A percentile compares a stretch with the other conserved stretches of the same genome.
phyloP scores from a whole-genome alignment of 92 coral and sea anemone genomes.

The Micromussa lordhowensis region DNA sequence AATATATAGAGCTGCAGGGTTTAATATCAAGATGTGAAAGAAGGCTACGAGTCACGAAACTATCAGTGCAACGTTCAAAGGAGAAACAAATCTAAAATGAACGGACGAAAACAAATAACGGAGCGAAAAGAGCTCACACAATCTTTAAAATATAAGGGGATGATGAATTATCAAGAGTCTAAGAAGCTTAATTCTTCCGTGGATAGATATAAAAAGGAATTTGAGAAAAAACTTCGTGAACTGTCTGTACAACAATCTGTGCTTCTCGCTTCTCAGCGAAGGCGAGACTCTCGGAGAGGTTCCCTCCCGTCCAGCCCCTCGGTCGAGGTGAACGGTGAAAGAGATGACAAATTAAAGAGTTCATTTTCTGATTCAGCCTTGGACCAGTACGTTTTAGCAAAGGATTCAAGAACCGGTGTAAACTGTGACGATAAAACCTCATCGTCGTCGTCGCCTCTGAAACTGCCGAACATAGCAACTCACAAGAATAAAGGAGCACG shows the following conservation, averaged over 20 bases:
- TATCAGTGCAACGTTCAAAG: background rate
- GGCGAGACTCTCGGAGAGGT: conserved; percentile 36
- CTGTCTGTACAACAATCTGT: conserved; percentile 36
- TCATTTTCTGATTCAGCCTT: conserved; percentile 44
- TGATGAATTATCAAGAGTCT: conserved; percentile 33
- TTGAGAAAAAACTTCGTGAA: conserved; percentile 30
- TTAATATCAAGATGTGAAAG: background rate
- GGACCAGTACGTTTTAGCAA: conserved; percentile 5
- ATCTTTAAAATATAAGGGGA: conserved; percentile 24
- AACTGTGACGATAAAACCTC: background rate
- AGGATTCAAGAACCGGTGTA: background rate
- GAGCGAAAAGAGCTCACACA: conserved; percentile 20
- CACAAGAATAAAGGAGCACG: conserved; percentile 9
- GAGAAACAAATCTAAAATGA: conserved; percentile 6
- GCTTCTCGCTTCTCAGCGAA: conserved; percentile 30
- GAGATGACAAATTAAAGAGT: background rate
- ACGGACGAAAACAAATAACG: background rate
- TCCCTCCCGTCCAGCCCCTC: conserved; percentile 27
- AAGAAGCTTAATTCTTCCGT: conserved; percentile 42
- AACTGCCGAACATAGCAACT: conserved; percentile 33
- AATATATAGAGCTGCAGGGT: background rate
- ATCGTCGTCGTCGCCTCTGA: conserved; percentile 17
- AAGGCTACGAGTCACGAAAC: background rate
- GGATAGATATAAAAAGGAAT: conserved; percentile 44
- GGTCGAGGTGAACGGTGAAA: background rate